Base-by-base conservation (phyloP, 1,140 invertebrate genomes). In the Nylanderia fulva region DNA sequence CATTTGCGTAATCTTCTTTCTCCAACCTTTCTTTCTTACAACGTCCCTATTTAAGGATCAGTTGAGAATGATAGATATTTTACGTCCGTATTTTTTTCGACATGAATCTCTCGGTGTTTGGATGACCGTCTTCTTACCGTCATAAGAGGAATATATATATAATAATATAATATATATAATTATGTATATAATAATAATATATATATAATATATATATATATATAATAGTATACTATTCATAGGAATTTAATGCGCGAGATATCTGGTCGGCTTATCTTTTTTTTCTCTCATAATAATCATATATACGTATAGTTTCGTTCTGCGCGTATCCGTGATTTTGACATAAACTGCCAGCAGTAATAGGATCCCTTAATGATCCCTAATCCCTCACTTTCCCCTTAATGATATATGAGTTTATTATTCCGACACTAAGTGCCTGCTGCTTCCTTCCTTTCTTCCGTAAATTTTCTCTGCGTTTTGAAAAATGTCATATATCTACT, bases 391-490 rank as follows among this genome's bases (percentile, higher is more conserved):
- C 6, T 48, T n/a, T n/a, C n/a, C n/a, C 5, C 11, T 15, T 24
- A 18, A 27, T 80, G 77, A 80, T 56, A 36, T 29, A 71, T 36
- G 36, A 72, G 52, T 82, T 82, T 71, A 82, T 72, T 82, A 82
- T 82, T 71, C 66, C 8, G 52, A 33, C 61, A 48, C 36, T 45
- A 72, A 82, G 66, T 71, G 66, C 18, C n/a, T 42, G 21, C 66
- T 42, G 36, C 66, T 71, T 68, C 63, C 9, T n/a, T 36, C 9
- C 33, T 29, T n/a, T 66, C 42, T 54, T 54, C 4, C 66, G 64
- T 42, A 72, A 72, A 72, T 58, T 33, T 33, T 71, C 15, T 71
- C 45, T 15, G 21, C 42, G 36, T 79, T 54, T 68, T 27, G 21
- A 18, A 24, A 24, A 54, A 15, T 8, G 15, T 68, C 42, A 11